phyloP scores from a whole-genome alignment of 2,888 invertebrate species.

The Microplitis manilae region DNA sequence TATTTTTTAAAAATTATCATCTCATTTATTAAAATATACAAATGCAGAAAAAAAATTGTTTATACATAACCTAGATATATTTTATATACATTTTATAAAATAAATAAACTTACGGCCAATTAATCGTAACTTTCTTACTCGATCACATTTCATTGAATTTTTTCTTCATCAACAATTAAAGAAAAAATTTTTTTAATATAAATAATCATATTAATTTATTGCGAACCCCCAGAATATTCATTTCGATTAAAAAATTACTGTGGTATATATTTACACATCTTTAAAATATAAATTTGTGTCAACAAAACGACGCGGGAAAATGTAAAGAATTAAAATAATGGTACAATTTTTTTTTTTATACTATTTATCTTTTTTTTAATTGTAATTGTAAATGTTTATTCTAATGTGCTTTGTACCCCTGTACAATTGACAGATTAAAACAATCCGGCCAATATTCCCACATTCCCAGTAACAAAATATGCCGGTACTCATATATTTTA shows the following conservation, averaged over 20 bases:
- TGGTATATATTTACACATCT: background rate
- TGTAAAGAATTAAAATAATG: background rate
- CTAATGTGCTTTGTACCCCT: background rate
- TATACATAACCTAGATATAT: background rate
- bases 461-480: background rate
- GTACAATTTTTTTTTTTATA: background rate
- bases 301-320: background rate
- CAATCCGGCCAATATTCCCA: background rate
- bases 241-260: background rate
- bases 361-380: background rate
- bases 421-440: conserved; percentile 1
- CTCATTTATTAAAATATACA: background rate
- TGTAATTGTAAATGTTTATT: background rate
- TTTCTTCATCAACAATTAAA: background rate
- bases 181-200: background rate
- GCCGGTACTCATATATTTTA: background rate
- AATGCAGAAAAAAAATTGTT: background rate
- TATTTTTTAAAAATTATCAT: background rate
- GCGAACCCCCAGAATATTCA: background rate
- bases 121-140: background rate
- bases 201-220: background rate
- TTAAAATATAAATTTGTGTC: background rate
- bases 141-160: background rate
- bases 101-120: background rate
- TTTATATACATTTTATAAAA: background rate